Evolutionary conservation across 2,797 vertebrate genomes (phyloP).

Genomic region (Mormyrops boulengeri): DNA sequence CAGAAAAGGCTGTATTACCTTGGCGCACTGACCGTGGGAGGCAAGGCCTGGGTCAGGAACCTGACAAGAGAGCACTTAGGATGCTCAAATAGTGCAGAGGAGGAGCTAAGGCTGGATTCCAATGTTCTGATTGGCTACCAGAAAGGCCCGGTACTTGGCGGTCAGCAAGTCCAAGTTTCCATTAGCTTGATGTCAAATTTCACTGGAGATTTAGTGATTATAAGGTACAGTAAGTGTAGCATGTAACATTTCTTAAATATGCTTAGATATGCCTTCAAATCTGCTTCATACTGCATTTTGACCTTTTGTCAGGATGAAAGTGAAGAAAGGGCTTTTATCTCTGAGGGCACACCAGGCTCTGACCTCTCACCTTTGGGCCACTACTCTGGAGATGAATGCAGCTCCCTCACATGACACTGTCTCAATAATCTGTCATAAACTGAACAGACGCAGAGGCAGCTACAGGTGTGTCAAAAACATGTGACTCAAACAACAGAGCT

Average conservation of each 20-base stretch:
- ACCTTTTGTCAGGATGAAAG: slow-evolving; percentile 46
- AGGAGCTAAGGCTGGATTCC: slow-evolving; percentile 52
- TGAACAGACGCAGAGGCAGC: slow-evolving; percentile 18
- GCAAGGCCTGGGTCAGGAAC: slow-evolving; percentile 25
- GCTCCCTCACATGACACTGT: slow-evolving; percentile 51
- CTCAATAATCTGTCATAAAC: slow-evolving; percentile 54
- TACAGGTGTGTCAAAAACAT: slow-evolving; percentile 25
- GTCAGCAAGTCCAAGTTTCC: slow-evolving; percentile 50
- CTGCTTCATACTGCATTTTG: background rate
- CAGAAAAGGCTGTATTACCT: slow-evolving; percentile 52
- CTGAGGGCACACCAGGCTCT: slow-evolving; percentile 46
- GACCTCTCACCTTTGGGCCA: slow-evolving; percentile 51
- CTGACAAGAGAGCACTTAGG: slow-evolving; percentile 28
- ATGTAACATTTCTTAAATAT: background rate
- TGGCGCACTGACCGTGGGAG: slow-evolving; percentile 42
- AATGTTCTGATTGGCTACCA: slow-evolving; percentile 53
- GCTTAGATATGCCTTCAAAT: background rate
- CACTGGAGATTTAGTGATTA: slow-evolving; percentile 48
- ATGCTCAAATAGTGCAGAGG: slow-evolving; percentile 40
- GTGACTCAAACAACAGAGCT: background rate
- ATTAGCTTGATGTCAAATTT: slow-evolving; percentile 55
- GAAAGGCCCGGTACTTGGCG: slow-evolving; percentile 48
- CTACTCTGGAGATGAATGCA: slow-evolving; percentile 54
- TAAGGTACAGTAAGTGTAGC: slow-evolving; percentile 45
- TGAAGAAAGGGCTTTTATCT: slow-evolving; percentile 58